A percentile compares a stretch with the other conserved stretches of the same genome.
These are phyloP conservation scores for Cryptotermes secundus DNA, from an alignment of 1,140 invertebrate genomes.

Conservation along the genomic window DNA sequence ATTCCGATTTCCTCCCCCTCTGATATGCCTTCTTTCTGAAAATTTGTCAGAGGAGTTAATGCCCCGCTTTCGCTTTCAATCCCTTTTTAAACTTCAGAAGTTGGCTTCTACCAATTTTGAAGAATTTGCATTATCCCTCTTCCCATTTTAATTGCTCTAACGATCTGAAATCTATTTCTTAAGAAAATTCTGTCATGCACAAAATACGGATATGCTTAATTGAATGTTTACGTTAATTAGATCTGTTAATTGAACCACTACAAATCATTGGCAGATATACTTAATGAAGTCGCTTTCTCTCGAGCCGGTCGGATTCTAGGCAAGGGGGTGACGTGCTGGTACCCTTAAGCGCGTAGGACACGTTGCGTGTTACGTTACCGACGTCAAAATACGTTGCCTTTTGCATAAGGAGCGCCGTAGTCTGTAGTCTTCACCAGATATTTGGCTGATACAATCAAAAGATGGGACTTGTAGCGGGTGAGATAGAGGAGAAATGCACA, in stretches of 20 bases:
- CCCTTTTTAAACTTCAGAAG: not conserved
- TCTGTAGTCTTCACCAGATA: no score
- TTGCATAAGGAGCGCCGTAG: no score
- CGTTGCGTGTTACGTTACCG: no score
- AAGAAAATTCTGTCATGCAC: not conserved
- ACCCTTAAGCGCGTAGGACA: no score
- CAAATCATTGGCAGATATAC: no score
- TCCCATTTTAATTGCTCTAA: not conserved
- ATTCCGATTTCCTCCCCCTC: not conserved
- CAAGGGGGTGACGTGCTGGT: no score
- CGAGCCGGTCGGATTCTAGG: no score
- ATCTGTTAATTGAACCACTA: not conserved
- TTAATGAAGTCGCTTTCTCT: no score
- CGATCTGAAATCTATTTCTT: not conserved
- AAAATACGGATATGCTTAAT: not conserved
- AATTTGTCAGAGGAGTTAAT: not conserved
- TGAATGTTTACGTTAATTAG: not conserved
- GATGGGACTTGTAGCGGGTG: no score
- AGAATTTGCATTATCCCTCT: not conserved
- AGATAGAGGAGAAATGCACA: no score
- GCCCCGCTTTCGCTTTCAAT: not conserved
- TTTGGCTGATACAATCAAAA: no score
- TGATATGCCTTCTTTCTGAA: not conserved
- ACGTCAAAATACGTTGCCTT: no score
- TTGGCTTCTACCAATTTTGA: not conserved